Conservation (phyloP, 2,888 invertebrate species). For the Papilio elwesi region DNA sequence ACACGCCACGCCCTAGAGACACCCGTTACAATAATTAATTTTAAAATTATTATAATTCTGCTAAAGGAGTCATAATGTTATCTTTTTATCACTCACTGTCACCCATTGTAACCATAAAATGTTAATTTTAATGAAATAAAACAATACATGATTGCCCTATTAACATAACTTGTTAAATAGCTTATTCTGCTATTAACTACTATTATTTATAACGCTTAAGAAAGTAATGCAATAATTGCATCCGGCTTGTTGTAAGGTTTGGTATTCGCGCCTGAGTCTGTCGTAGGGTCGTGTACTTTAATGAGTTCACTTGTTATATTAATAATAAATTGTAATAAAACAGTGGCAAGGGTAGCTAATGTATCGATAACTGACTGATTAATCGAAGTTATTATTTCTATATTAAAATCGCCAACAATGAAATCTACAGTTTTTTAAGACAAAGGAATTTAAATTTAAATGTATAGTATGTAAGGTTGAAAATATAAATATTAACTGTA, state of each 20-base stretch:
- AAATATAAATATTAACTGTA: background rate
- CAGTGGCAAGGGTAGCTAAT: background rate
- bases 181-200: conserved; percentile 6
- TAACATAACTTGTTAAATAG: conserved; percentile 11
- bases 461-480: background rate
- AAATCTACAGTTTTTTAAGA: conserved; percentile 26
- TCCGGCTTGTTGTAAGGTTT: conserved; percentile 7
- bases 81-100: background rate
- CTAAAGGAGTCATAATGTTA: too few relatives aligned
- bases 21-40: too few relatives aligned
- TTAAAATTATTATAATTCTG: too few relatives aligned
- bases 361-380: background rate
- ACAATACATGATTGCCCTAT: background rate
- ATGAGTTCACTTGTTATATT: background rate
- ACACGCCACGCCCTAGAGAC: too few relatives aligned
- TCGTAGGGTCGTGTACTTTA: background rate
- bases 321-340: background rate
- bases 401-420: conserved; percentile 28
- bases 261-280: background rate
- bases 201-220: background rate
- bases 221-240: conserved; percentile 26
- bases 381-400: conserved; percentile 6
- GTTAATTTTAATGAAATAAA: background rate
- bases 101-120: background rate
- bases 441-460: conserved; percentile 14